These are phyloP conservation scores for Halictus rubicundus DNA, from an alignment of 1,140 invertebrate species.

Conservation along the genomic window DNA sequence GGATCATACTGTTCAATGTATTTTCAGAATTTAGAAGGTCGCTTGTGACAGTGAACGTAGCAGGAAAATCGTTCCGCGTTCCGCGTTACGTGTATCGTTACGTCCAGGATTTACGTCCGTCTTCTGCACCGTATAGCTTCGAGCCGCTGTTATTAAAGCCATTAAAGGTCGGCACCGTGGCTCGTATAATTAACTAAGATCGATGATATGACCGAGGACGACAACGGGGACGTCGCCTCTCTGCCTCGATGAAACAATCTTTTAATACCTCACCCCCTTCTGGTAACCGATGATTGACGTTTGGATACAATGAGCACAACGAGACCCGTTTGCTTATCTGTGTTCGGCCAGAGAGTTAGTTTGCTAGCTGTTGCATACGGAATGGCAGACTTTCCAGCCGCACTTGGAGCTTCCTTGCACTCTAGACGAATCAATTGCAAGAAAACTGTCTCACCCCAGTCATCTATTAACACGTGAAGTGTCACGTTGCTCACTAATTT, in stretches of 20 bases:
- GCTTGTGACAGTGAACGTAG: too few species aligned
- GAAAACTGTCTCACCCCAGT: too few species aligned
- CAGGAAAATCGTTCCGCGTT: background rate
- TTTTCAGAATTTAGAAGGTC: too few species aligned
- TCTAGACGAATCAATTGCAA: too few species aligned
- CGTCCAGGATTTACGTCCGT: constrained; percentile 40
- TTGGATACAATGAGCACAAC: background rate
- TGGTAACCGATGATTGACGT: constrained; percentile 36
- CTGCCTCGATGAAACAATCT: constrained; percentile 36
- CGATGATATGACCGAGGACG: constrained; percentile 48
- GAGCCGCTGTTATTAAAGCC: constrained; percentile 53
- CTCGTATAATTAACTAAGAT: constrained; percentile 63
- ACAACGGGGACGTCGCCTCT: constrained; percentile 14
- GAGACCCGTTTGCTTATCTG: constrained; percentile 17
- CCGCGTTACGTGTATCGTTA: constrained; percentile 14
- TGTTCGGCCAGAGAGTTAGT: constrained; percentile 8
- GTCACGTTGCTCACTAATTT: too few species aligned
- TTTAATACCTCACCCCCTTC: constrained; percentile 39
- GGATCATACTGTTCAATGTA: too few species aligned
- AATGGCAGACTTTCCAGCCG: too few species aligned
- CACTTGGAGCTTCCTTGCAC: too few species aligned
- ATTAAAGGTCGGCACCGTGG: constrained; percentile 57
- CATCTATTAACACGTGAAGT: too few species aligned
- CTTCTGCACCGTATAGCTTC: constrained; percentile 21
- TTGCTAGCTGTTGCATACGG: constrained; percentile 1